Evolutionary conservation across 2,113 vertebrate species (phyloP), one percentile per base, ranked within the genome.

Genomic region (Dicaeum eximium): DNA sequence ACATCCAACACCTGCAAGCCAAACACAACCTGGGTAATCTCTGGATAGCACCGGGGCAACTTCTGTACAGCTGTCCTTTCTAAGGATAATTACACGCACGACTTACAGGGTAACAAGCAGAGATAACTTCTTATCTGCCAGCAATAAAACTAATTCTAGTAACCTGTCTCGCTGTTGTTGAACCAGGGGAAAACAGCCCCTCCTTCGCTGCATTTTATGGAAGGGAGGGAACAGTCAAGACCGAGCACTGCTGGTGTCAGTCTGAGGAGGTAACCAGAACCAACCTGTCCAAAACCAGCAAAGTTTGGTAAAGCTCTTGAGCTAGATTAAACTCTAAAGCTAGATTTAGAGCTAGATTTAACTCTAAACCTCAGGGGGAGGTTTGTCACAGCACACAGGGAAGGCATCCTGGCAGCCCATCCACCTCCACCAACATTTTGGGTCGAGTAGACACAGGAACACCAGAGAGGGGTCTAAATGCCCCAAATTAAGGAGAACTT

Each of bases 361-460:
- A 44, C 75, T n/a, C n/a, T n/a, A n/a, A n/a, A n/a, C n/a, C n/a
- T 38, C 20, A 2, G 37, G 51, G 70, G n/a, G 51, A 47, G 24
- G 28, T 58, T 75, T 80, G 67, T 61, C 7, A 6, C 40, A 74
- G 56, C 21, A 38, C 2, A 0, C 5, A 0, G 28, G 12, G 33
- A 64, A 48, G 38, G 33, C 1, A 0, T 47, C 58, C 42, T 4
- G 10, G 58, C 64, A 74, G 37, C 51, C 35, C 3, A 7, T 38
- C 28, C 13, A 4, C 27, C 44, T 51, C 27, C 7, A 3, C 57
- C 11, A 7, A 12, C 20, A 6, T 37, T 58, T 62, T 0, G 1
- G 40, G 23, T 86, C 53, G 37, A 60, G 47, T 10, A 40, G 62
- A 18, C 12, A 5, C 25, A n/a, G 57, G 67, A 84, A 31, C 0